Base-by-base conservation (phyloP, 1,140 invertebrate species). In the Drosophila cardini region DNA sequence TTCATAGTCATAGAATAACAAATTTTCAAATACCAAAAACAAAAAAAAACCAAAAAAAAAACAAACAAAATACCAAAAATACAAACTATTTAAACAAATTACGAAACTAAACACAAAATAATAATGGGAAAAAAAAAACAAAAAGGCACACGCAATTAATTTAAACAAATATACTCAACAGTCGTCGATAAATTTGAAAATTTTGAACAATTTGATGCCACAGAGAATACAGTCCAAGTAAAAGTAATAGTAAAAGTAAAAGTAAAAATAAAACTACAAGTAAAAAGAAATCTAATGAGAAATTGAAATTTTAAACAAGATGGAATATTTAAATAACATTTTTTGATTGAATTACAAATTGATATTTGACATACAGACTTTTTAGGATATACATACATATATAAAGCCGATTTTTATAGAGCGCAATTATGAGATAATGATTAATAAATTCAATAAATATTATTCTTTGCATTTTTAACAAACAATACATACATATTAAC, bases 1-100 rank as follows among this genome's bases (percentile, higher is more conserved):
- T 89, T 89, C 84, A 89, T 89, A 90, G 84, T 89, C 84, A 89
- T 89, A 89, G 84, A 89, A 89, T 89, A 89, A 89, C 84, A 89
- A 89, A 89, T 89, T 89, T 89, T 43, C 67, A 74, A 74, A 70
- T 57, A 46, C 15, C 55, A 77, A 74, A 64, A 61, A 52, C 7
- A 52, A 58, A 57, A 57, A 13, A 63, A 64, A 65, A 52, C 16
- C 0, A 26, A 26, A 26, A 26, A 26, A 3, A 26, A 26, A 26
- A 26, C 4, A 26, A 26, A 4, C 4, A 26, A 4, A 26, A 26
- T 26, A 26, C 21, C 21, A 26, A 26, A 57, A 50, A 64, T 48
- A 48, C 26, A 62, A 60, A 58, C n/a, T 43, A 56, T 50, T 26
- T 32, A 65, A 55, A 63, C 18, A 30, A 16, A 50, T 43, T 68